Evolutionary conservation across 2,888 invertebrate species (phyloP), one percentile per base, ranked within the genome.

Genomic region (Graphium colonna): DNA sequence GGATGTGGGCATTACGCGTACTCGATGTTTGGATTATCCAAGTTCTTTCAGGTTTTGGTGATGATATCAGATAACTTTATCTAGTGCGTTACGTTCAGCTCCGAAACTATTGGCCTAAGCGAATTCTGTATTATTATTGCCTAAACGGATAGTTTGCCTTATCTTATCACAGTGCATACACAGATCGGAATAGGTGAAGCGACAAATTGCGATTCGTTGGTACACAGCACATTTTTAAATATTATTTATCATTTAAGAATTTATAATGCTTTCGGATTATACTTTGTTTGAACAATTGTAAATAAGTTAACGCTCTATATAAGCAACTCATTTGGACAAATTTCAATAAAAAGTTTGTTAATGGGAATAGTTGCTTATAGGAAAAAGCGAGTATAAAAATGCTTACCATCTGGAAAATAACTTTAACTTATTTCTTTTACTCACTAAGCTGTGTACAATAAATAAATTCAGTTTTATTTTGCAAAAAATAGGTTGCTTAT

Each of bases 11-110:
- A 12, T n/a, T 33, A 9, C 57, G 64, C 61, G 61, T 66, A 65
- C 62, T 59, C 51, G 59, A 66, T 67, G 60, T 58, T 61, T 45
- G 62, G 36, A 28, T 65, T 68, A 60, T 62, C 58, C 33, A 33
- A 33, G 13, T 50, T 50, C 33, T 33, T 50, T 42, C 18, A 17
- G 33, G 21, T 49, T 40, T 28, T 28, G 12, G 40, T 13, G 39
- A 40, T 48, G 21, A 48, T 4, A 38, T 39, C 26, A 48, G 39
- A 40, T 48, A 38, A 48, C 10, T 39, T 39, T 40, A 48, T 48
- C 47, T 48, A 48, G 9, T 48, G 13, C 28, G 28, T 26, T 12
- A 31, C n/a, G 16, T 48, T 12, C 16, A 16, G 21, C 48, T 40
- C 12, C 12, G 36, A 12, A 3, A 31, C 8, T 31, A 31, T 31